phyloP scores from a whole-genome alignment of 2,797 vertebrate species.

The Thamnophis elegans region DNA sequence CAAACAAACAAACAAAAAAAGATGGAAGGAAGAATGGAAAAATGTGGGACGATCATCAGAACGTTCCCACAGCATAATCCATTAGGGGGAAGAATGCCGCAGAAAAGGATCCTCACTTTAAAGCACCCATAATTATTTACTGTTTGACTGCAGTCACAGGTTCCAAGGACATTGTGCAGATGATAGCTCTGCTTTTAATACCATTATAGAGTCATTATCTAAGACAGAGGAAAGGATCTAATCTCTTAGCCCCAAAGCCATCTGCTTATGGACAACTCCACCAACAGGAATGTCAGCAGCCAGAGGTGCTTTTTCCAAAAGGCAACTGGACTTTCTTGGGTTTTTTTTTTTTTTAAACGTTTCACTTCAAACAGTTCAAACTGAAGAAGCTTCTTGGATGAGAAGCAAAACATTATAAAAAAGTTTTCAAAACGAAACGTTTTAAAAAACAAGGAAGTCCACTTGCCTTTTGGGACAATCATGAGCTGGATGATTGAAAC shows the following conservation, averaged over 20 bases:
- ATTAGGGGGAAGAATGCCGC: not conserved
- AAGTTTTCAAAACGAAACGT: not conserved
- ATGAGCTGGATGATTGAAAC: not conserved
- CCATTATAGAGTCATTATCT: not conserved
- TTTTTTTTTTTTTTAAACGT: not conserved
- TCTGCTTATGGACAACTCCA: not conserved
- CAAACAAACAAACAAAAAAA: not conserved
- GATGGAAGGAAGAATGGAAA: not conserved
- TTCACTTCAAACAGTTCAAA: not conserved
- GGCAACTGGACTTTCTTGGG: not conserved
- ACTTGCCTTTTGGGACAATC: not conserved
- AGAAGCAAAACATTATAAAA: not conserved
- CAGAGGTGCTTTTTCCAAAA: not conserved
- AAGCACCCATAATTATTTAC: not conserved
- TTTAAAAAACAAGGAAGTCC: not conserved
- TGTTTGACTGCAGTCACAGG: not conserved
- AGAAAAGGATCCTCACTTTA: not conserved
- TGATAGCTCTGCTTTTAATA: not conserved
- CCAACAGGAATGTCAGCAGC: not conserved
- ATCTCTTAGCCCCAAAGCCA: not conserved
- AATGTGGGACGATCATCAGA: not conserved
- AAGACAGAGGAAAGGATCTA: not conserved
- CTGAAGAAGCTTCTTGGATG: too few relatives aligned
- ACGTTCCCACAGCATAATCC: not conserved
- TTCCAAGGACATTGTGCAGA: not conserved